Conservation (phyloP, 2,797 vertebrate genomes). For the Lacerta viridis region DNA sequence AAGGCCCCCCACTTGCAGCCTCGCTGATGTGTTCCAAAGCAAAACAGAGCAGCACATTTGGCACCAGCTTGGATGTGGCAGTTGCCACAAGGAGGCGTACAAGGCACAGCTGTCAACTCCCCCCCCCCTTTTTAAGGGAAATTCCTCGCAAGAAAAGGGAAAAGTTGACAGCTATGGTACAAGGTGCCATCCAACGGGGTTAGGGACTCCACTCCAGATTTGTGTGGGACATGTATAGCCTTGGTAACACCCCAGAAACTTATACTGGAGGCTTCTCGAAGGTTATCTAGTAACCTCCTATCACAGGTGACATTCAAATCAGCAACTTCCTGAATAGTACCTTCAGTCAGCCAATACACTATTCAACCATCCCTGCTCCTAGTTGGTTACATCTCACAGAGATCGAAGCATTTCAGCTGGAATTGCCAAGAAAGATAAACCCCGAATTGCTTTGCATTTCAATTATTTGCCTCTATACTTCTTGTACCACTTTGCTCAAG, state of each 20-base stretch:
- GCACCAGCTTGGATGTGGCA: too few species aligned
- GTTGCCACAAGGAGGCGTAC: too few species aligned
- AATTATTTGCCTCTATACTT: neutral
- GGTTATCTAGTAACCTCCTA: neutral
- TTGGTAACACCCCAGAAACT: neutral
- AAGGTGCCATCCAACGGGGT: too few species aligned
- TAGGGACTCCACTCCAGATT: too few species aligned
- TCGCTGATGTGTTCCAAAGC: too few species aligned
- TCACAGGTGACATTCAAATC: neutral
- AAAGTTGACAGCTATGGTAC: too few species aligned
- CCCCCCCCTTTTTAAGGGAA: too few species aligned
- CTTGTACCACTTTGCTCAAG: neutral
- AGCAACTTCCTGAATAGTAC: neutral
- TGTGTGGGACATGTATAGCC: too few species aligned
- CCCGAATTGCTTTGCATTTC: neutral
- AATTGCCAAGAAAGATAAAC: slow-evolving; percentile 1
- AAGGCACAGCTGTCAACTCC: too few species aligned
- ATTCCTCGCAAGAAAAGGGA: too few species aligned
- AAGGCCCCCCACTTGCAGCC: too few species aligned
- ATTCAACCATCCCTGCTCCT: neutral
- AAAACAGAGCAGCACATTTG: too few species aligned
- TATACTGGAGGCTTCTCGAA: neutral
- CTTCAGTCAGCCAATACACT: neutral
- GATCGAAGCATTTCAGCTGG: neutral
- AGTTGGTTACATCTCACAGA: neutral